A percentile compares a stretch with the other conserved stretches of the same genome.
These are phyloP conservation scores for Drosophila subsilvestris DNA, from an alignment of 2,888 invertebrate genomes.

Conservation along the genomic window DNA sequence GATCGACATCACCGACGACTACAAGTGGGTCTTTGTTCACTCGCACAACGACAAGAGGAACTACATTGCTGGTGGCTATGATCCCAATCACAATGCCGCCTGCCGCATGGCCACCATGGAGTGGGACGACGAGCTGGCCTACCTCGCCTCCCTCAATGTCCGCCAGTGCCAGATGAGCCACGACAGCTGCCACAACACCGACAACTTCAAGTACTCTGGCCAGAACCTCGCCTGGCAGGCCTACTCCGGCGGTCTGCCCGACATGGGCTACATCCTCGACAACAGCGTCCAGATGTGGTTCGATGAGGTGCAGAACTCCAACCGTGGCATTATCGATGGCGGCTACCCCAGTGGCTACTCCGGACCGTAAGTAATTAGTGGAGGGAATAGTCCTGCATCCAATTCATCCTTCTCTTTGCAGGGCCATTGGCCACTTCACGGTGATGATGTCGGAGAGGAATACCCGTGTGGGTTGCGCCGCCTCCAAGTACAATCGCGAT, in stretches of 20 bases:
- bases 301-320: conserved; percentile 42
- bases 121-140: conserved; percentile 55
- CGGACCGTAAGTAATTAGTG: conserved; percentile 62
- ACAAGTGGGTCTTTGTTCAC: conserved; percentile 36
- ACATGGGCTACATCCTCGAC: conserved; percentile 23
- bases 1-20: conserved; percentile 35
- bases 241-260: conserved; percentile 26
- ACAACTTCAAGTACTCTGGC: conserved; percentile 48
- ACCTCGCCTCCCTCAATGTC: conserved; percentile 50
- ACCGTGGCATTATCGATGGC: conserved; percentile 37
- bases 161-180: conserved; percentile 50
- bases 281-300: conserved; percentile 52
- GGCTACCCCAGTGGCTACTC: conserved; percentile 49
- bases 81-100: conserved; percentile 42
- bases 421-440: conserved; percentile 56
- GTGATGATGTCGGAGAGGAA: conserved; percentile 55
- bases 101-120: conserved; percentile 59
- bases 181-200: conserved; percentile 59
- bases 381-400: not conserved
- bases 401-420: not conserved
- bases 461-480: conserved; percentile 51
- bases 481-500: conserved; percentile 40
- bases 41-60: conserved; percentile 51
- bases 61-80: conserved; percentile 48
- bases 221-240: conserved; percentile 53